Percentiles rank a stretch among this genome's conserved stretches.
These are phyloP conservation scores for Muntiacus reevesi DNA, from an alignment of 2,113 vertebrate genomes.

Conservation along the genomic window DNA sequence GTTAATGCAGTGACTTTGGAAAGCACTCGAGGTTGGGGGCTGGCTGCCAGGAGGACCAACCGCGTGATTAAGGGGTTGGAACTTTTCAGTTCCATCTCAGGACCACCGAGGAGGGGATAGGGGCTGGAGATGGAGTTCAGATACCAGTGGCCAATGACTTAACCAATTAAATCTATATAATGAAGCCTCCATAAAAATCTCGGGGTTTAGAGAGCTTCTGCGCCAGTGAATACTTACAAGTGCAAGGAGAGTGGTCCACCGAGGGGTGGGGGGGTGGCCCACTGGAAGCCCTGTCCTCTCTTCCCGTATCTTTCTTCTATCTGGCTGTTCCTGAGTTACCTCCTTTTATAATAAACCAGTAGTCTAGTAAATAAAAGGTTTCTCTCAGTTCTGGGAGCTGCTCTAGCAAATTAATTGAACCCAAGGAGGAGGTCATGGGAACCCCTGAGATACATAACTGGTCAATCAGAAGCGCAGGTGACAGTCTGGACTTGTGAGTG, in stretches of 20 bases:
- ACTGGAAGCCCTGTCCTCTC: neutral
- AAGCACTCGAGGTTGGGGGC: neutral
- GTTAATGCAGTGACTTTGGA: neutral
- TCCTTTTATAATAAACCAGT: neutral
- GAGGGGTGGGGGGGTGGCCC: neutral
- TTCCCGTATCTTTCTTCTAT: neutral
- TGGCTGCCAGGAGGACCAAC: neutral
- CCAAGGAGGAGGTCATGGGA: neutral
- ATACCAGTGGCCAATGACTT: neutral
- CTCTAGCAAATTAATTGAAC: neutral
- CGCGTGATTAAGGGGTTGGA: neutral
- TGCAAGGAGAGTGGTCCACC: rapidly evolving
- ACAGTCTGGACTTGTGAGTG: neutral
- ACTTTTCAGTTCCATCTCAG: neutral
- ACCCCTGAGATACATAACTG: neutral
- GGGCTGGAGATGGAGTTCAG: neutral
- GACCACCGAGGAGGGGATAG: neutral
- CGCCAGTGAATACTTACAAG: neutral
- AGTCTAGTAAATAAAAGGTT: neutral
- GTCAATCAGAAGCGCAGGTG: neutral
- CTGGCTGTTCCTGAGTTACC: neutral
- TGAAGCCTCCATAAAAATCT: neutral
- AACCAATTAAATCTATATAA: neutral
- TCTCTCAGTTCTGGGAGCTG: neutral
- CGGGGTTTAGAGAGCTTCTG: neutral